Conservation (phyloP, 2,888 invertebrate genomes). For the Gonocerus acuteangulatus region DNA sequence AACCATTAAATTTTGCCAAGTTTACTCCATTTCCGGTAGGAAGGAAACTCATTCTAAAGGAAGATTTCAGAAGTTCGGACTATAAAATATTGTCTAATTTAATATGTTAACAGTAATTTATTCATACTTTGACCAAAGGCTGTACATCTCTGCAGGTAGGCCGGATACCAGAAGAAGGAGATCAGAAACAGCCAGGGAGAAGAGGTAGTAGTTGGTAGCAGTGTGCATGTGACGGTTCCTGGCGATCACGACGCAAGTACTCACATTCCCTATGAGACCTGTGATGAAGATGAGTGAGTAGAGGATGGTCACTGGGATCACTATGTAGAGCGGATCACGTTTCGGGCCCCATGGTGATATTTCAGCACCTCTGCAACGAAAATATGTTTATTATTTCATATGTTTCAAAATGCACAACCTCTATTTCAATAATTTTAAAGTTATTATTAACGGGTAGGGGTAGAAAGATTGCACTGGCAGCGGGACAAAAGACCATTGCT, state of each 20-base stretch:
- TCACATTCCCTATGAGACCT: constrained; percentile 72
- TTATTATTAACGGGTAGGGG: no score
- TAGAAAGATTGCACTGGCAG: no score
- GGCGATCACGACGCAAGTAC: constrained; percentile 76
- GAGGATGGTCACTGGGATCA: constrained; percentile 65
- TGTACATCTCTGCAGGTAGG: constrained; percentile 73
- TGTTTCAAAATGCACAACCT: no score
- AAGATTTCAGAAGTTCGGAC: no score
- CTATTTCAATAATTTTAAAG: no score
- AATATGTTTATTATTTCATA: no score
- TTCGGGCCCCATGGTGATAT: constrained; percentile 30
- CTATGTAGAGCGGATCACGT: constrained; percentile 53
- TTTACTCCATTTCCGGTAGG: no score
- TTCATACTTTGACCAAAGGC: constrained; percentile 59
- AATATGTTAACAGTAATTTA: no score
- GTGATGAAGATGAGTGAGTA: constrained; percentile 70
- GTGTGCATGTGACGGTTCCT: constrained; percentile 76
- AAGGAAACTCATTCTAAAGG: no score
- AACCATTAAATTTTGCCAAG: no score
- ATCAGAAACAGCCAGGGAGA: constrained; percentile 76
- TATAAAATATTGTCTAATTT: no score
- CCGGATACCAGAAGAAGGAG: constrained; percentile 68
- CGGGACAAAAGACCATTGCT: no score
- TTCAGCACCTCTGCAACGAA: not conserved
- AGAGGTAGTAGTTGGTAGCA: constrained; percentile 72